Percentiles rank a stretch among this genome's conserved stretches.
Evolutionary conservation across 2,888 invertebrate species (phyloP).

Genomic region (Sicus ferrugineus): DNA sequence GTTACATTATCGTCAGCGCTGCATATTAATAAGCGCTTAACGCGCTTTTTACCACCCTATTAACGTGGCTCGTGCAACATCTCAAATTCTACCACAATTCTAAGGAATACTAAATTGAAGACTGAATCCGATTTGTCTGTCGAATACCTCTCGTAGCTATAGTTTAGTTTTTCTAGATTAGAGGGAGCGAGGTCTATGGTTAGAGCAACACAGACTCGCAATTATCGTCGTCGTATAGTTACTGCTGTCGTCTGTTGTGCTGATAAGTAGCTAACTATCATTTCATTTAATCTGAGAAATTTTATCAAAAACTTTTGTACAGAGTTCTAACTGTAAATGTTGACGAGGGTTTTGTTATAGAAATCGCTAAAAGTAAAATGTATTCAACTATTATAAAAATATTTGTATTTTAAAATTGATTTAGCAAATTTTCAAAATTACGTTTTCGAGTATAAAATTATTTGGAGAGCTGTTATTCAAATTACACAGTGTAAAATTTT

Average conservation of each 20-base stretch:
- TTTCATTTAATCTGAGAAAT: slow-evolving; percentile 17
- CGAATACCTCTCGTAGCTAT: neutral
- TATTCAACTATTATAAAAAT: too few relatives aligned
- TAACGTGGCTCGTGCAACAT: slow-evolving; percentile 39
- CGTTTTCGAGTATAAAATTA: too few relatives aligned
- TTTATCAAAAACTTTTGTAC: slow-evolving; percentile 21
- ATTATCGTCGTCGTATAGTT: slow-evolving; percentile 11
- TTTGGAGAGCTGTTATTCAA: too few relatives aligned
- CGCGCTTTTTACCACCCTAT: neutral
- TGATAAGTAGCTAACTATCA: slow-evolving; percentile 8
- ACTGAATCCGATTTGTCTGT: slow-evolving; percentile 34
- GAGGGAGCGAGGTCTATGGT: neutral
- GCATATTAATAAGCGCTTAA: neutral
- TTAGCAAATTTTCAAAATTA: neutral
- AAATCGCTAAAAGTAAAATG: too few relatives aligned
- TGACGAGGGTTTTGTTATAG: neutral
- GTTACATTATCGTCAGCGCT: neutral
- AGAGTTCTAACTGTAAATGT: neutral
- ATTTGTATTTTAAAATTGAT: neutral
- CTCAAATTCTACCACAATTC: slow-evolving; percentile 40
- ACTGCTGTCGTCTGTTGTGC: neutral
- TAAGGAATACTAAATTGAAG: slow-evolving; percentile 39
- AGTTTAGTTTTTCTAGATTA: slow-evolving; percentile 12
- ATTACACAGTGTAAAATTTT: too few relatives aligned
- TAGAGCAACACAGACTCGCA: neutral